A percentile compares a stretch with the other conserved stretches of the same genome.
Evolutionary conservation across 1,140 invertebrate species (phyloP).

Genomic region (Meloidogyne exigua): DNA sequence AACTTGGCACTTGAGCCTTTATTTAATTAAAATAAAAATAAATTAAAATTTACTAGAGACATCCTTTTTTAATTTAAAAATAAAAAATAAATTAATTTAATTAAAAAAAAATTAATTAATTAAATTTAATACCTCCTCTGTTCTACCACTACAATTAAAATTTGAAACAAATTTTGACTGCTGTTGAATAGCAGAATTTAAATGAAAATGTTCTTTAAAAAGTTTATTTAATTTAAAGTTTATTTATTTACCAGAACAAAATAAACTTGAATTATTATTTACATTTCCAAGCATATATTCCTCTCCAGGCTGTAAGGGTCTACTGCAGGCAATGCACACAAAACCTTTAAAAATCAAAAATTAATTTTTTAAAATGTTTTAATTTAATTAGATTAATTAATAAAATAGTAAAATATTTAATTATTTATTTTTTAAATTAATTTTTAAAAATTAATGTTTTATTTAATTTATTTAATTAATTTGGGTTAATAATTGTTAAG

Average conservation of each 20-base stretch:
- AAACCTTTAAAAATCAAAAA: slow-evolving; percentile 7
- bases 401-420: too few relatives aligned
- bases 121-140: not conserved
- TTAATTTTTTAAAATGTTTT: too few relatives aligned
- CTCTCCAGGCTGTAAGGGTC: slow-evolving; percentile 9
- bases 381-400: too few relatives aligned
- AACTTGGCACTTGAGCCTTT: too few relatives aligned
- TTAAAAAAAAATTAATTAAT: not conserved
- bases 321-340: slow-evolving; percentile 12
- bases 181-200: not conserved
- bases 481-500: too few relatives aligned
- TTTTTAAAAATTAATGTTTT: too few relatives aligned
- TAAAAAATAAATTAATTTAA: too few relatives aligned
- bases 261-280: not conserved
- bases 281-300: slow-evolving; percentile 10
- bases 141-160: not conserved
- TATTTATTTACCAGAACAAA: slow-evolving; percentile 5
- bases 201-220: slow-evolving; percentile 18
- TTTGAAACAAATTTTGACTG: not conserved
- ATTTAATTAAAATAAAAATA: too few relatives aligned
- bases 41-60: too few relatives aligned
- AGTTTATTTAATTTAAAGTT: not conserved
- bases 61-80: too few relatives aligned
- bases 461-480: too few relatives aligned
- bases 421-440: too few relatives aligned